phyloP scores from a whole-genome alignment of 1,140 invertebrate genomes.

The Drosophila bifasciata region DNA sequence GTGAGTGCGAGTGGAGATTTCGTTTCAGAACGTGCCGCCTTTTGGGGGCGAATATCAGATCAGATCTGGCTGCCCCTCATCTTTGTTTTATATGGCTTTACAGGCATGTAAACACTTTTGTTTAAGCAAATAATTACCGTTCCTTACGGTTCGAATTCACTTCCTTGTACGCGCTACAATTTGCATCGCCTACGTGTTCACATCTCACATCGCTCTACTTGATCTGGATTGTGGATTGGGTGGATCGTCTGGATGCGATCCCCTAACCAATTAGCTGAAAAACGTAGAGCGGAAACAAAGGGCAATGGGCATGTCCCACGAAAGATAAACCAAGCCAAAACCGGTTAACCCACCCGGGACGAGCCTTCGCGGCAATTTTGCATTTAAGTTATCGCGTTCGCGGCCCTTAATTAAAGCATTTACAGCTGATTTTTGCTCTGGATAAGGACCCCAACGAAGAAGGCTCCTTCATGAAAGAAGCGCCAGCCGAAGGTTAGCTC shows the following conservation, averaged over 20 bases:
- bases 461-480: background rate
- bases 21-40: slow-evolving; percentile 67
- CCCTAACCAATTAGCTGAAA: slow-evolving; percentile 47
- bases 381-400: slow-evolving; percentile 71
- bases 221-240: too few relatives aligned
- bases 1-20: slow-evolving; percentile 42
- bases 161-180: slow-evolving; percentile 49
- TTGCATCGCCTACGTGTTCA: slow-evolving; percentile 16
- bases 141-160: slow-evolving; percentile 42
- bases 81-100: slow-evolving; percentile 37
- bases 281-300: slow-evolving; percentile 27
- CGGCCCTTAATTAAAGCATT: slow-evolving; percentile 71
- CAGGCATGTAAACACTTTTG: slow-evolving; percentile 58
- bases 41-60: slow-evolving; percentile 20
- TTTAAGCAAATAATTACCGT: slow-evolving; percentile 69
- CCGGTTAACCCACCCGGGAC: slow-evolving; percentile 51
- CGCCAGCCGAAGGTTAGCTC: slow-evolving; percentile 45
- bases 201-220: slow-evolving; percentile 2
- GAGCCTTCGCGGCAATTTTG: slow-evolving; percentile 67
- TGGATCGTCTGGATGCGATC: background rate
- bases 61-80: slow-evolving; percentile 25
- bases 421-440: slow-evolving; percentile 64
- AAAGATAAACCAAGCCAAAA: slow-evolving; percentile 31
- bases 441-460: slow-evolving; percentile 42
- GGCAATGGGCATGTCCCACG: slow-evolving; percentile 45